A percentile compares a stretch with the other conserved stretches of the same genome.
Conservation (phyloP, 1,140 invertebrate genomes). For the Meloidogyne chitwoodi region DNA sequence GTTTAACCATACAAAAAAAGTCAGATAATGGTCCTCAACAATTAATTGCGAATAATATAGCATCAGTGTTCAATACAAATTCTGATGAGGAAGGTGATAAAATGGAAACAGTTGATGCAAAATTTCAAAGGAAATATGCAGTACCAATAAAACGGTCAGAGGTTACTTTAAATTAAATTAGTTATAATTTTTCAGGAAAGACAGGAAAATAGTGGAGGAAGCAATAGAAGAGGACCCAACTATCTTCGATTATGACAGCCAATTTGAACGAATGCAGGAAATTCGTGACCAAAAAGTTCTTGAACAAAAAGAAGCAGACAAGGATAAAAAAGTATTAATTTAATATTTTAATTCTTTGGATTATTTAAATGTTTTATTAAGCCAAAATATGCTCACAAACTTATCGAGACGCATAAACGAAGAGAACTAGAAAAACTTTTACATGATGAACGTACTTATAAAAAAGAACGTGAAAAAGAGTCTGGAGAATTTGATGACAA, state of each 20-base stretch:
- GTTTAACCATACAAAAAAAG: slow-evolving; percentile 10
- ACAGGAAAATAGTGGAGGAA: slow-evolving; percentile 24
- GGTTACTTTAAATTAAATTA: neutral
- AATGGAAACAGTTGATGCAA: neutral
- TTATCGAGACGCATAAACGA: slow-evolving; percentile 28
- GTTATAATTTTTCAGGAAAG: slow-evolving; percentile 10
- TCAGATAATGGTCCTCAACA: neutral
- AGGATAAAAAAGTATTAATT: slow-evolving; percentile 22
- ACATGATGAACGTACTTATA: slow-evolving; percentile 30
- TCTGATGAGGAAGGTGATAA: slow-evolving; percentile 22
- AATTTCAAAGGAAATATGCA: slow-evolving; percentile 23
- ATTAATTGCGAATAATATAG: neutral
- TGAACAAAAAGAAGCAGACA: slow-evolving; percentile 28
- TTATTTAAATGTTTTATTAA: slow-evolving; percentile 8
- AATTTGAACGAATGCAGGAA: slow-evolving; percentile 27
- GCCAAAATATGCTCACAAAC: slow-evolving; percentile 34
- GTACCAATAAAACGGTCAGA: slow-evolving; percentile 4
- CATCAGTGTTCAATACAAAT: slow-evolving; percentile 15
- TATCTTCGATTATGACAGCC: slow-evolving; percentile 25
- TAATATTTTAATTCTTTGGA: neutral
- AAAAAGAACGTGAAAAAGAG: slow-evolving; percentile 30
- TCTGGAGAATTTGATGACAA: slow-evolving; percentile 33
- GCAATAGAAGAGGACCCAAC: slow-evolving; percentile 25
- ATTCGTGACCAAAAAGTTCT: slow-evolving; percentile 20
- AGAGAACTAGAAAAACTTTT: slow-evolving; percentile 31